A percentile compares a stretch with the other conserved stretches of the same genome.
Conservation (phyloP, 2,113 vertebrate genomes). For the Trichomycterus rosablanca region DNA sequence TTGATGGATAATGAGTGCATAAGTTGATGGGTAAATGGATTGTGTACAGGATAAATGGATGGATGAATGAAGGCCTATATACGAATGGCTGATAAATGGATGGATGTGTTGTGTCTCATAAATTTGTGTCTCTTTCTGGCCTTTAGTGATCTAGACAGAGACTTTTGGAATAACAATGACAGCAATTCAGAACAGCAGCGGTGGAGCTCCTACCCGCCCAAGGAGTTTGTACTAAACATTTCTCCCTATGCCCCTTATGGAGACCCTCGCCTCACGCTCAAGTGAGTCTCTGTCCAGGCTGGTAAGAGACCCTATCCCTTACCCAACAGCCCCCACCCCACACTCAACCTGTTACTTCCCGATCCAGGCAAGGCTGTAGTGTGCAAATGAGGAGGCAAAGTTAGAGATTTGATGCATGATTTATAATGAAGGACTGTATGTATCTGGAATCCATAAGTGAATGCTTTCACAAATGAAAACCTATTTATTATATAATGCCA, state of each 20-base stretch:
- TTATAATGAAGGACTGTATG: neutral
- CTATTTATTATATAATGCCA: too few species aligned
- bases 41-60: too few species aligned
- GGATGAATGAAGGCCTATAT: too few species aligned
- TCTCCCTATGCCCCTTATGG: conserved; percentile 98
- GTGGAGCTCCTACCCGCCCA: conserved; percentile 99
- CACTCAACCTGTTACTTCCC: conserved; percentile 8
- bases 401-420: too few species aligned
- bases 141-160: conserved; percentile 98
- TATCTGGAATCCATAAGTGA: neutral
- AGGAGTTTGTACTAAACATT: conserved; percentile 99
- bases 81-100: conserved; percentile 14
- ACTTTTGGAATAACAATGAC: conserved; percentile 99
- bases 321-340: conserved; percentile 18
- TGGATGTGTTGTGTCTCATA: conserved; percentile 32
- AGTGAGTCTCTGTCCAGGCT: conserved; percentile 89
- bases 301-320: conserved; percentile 62
- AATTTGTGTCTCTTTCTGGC: conserved; percentile 64
- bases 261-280: conserved; percentile 98
- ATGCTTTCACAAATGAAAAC: neutral
- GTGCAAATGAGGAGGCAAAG: conserved; percentile 20
- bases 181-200: conserved; percentile 99
- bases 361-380: conserved; percentile 39
- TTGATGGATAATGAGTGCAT: too few species aligned
- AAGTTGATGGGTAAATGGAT: too few species aligned